A percentile compares a stretch with the other conserved stretches of the same genome.
These are phyloP conservation scores for Steatocranus sp. DNA, from an alignment of 2,797 vertebrate genomes.

Conservation along the genomic window DNA sequence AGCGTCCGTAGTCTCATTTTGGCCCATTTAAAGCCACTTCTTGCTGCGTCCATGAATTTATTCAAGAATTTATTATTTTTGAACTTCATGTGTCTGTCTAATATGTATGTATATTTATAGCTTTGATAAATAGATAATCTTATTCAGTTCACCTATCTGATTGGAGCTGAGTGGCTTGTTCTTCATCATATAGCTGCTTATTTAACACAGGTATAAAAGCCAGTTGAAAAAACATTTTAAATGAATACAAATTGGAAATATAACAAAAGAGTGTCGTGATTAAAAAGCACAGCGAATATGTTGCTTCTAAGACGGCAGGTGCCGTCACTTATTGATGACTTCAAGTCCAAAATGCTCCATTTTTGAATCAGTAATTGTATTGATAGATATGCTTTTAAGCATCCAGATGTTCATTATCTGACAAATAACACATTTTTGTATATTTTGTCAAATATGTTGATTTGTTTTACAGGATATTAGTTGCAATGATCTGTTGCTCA, in stretches of 20 bases:
- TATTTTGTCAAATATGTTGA: background rate
- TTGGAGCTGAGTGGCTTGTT: background rate
- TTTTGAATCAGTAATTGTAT: rapidly evolving
- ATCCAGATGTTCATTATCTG: background rate
- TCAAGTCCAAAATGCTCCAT: background rate
- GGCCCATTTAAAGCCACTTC: background rate
- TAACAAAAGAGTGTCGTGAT: background rate
- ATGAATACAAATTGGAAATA: background rate
- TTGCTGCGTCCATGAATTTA: background rate
- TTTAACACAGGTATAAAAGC: background rate
- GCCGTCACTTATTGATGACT: no score
- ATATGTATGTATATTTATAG: background rate
- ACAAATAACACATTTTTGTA: background rate
- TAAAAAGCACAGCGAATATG: background rate
- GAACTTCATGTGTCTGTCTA: background rate
- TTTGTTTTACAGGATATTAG: background rate
- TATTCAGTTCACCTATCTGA: background rate
- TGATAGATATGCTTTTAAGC: background rate
- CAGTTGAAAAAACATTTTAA: rapidly evolving
- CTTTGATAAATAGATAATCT: background rate
- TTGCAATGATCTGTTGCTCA: background rate
- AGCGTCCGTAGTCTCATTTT: background rate
- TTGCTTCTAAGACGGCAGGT: background rate
- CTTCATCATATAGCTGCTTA: background rate
- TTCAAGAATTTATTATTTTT: background rate